These are phyloP conservation scores for Rallus limicola DNA, from an alignment of 2,113 vertebrate species.

Conservation along the genomic window DNA sequence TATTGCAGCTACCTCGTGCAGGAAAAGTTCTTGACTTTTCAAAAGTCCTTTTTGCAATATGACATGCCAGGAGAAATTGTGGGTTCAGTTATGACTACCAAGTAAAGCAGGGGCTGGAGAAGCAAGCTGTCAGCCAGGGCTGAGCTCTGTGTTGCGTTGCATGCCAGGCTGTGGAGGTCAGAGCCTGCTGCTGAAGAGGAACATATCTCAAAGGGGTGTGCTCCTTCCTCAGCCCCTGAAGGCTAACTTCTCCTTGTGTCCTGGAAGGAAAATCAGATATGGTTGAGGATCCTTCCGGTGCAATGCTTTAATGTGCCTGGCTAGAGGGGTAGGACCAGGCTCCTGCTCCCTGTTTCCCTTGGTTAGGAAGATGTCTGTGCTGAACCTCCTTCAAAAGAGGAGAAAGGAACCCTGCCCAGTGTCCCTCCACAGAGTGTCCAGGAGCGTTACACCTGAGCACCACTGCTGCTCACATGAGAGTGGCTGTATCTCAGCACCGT, in stretches of 20 bases:
- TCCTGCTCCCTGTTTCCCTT: not conserved
- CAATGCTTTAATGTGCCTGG: not conserved
- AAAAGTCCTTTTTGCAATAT: not conserved
- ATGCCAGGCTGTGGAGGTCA: not conserved
- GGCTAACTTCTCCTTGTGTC: not conserved
- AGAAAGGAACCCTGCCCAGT: not conserved
- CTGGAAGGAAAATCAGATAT: not conserved
- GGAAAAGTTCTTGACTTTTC: not conserved
- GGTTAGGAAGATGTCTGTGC: not conserved
- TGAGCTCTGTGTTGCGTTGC: not conserved
- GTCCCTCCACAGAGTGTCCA: not conserved
- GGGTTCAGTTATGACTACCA: not conserved
- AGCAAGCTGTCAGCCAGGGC: not conserved
- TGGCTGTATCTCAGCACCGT: not conserved
- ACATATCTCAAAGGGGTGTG: accelerated
- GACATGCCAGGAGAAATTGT: not conserved
- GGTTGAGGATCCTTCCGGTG: not conserved
- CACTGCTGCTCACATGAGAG: not conserved
- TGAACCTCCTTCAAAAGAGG: not conserved
- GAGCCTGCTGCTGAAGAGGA: not conserved
- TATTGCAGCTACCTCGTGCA: not conserved
- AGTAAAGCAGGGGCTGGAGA: not conserved
- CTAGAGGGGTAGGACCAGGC: not conserved
- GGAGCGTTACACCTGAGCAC: not conserved
- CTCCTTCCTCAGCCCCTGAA: not conserved